Percentiles rank a stretch among this genome's conserved stretches.
Conservation (phyloP, 2,113 vertebrate species). For the Sturnira hondurensis region DNA sequence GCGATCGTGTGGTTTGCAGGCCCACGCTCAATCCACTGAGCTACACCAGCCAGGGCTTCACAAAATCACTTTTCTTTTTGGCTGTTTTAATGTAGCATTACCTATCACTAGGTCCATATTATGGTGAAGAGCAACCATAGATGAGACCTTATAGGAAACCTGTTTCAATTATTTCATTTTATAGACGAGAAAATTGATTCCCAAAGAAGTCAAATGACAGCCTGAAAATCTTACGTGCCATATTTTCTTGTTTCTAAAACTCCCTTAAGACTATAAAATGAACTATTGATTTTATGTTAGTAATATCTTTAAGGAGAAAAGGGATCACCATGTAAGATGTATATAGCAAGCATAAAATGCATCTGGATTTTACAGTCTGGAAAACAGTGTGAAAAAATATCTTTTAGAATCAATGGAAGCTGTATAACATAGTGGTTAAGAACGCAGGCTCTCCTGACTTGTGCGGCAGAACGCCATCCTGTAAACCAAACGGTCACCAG, state of each 20-base stretch:
- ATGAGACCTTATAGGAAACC: neutral
- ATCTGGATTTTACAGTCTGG: neutral
- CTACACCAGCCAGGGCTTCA: too few relatives aligned
- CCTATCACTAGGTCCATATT: neutral
- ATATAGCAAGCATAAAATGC: neutral
- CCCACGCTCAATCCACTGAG: too few relatives aligned
- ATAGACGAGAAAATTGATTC: neutral
- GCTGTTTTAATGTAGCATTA: neutral
- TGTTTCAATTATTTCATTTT: neutral
- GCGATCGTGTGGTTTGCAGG: too few relatives aligned
- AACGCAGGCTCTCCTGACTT: neutral
- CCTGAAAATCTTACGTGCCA: neutral
- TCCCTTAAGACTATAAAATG: neutral
- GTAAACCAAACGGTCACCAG: too few relatives aligned
- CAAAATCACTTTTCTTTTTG: fast-evolving
- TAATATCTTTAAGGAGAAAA: constrained; percentile 1
- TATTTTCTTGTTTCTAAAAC: neutral
- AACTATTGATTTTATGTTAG: neutral
- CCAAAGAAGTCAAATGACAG: neutral
- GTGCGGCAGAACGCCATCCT: too few relatives aligned
- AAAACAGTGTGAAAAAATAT: neutral
- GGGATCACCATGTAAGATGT: neutral
- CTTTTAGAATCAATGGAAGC: neutral
- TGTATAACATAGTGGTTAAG: neutral
- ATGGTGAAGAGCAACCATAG: neutral